Conservation (phyloP, 1,140 invertebrate genomes). For the Thaumatotibia leucotreta region DNA sequence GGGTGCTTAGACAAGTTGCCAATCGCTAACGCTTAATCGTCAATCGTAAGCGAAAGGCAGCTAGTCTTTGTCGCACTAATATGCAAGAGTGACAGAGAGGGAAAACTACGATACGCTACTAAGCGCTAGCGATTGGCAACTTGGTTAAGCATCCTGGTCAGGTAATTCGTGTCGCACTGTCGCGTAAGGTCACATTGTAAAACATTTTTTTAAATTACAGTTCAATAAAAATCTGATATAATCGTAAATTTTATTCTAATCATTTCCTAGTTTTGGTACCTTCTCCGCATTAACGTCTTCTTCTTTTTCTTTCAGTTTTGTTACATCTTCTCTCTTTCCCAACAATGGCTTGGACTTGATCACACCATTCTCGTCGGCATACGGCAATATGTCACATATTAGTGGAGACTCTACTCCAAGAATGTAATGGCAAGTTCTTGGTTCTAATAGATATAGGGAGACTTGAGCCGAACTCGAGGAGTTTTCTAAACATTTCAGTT, state of each 20-base stretch:
- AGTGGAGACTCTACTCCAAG: slow-evolving; percentile 93
- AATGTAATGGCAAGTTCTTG: slow-evolving; percentile 94
- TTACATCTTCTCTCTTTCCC: slow-evolving; percentile 20
- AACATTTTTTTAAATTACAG: no score
- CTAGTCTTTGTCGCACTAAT: no score
- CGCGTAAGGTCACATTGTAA: no score
- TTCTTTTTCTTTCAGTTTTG: slow-evolving; percentile 21
- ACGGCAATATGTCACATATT: slow-evolving; percentile 89
- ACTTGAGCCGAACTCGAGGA: slow-evolving; percentile 85
- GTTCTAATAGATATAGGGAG: slow-evolving; percentile 92
- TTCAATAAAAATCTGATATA: slow-evolving; percentile 23
- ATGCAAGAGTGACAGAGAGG: no score
- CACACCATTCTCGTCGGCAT: slow-evolving; percentile 85
- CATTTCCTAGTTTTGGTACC: slow-evolving; percentile 43
- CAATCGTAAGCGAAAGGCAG: no score
- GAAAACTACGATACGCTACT: no score
- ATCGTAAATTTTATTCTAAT: slow-evolving; percentile 48
- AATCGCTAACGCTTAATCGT: no score
- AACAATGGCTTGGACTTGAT: slow-evolving; percentile 42
- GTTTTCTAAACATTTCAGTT: slow-evolving; percentile 87
- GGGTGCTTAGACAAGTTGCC: no score
- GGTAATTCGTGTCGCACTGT: no score
- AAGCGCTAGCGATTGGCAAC: no score
- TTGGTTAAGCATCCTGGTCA: no score
- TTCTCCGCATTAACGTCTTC: slow-evolving; percentile 27